phyloP scores from a whole-genome alignment of 2,888 invertebrate genomes.

The Habrosyne pyritoides region DNA sequence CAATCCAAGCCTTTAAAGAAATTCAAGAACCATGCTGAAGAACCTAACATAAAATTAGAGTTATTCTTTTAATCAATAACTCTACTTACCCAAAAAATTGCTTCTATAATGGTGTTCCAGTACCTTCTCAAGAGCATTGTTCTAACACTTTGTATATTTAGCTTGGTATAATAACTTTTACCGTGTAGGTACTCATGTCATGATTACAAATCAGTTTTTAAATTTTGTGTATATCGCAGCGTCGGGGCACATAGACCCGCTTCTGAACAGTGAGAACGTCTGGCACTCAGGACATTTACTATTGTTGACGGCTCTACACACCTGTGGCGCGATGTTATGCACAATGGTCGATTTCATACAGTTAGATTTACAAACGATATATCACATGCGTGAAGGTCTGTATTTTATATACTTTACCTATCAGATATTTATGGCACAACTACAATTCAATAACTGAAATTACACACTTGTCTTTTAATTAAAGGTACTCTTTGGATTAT shows the following conservation, averaged over 20 bases:
- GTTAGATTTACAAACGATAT: slow-evolving; percentile 32
- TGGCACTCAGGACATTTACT: slow-evolving; percentile 64
- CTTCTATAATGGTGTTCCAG: no score
- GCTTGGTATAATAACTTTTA: no score
- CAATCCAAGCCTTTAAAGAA: no score
- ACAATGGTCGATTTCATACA: slow-evolving; percentile 57
- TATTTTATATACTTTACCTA: slow-evolving; percentile 6
- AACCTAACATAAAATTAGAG: no score
- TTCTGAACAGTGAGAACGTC: slow-evolving; percentile 63
- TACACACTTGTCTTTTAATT: slow-evolving; percentile 19
- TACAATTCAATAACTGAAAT: slow-evolving; percentile 1
- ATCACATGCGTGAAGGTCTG: slow-evolving; percentile 60
- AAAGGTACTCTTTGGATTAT: slow-evolving; percentile 71
- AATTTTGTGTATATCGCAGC: slow-evolving; percentile 42
- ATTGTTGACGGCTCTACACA: slow-evolving; percentile 50
- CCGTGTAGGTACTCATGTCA: no score
- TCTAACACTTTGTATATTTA: no score
- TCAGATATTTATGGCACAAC: background rate
- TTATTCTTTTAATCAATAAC: no score
- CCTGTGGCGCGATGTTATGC: slow-evolving; percentile 57
- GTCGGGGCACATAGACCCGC: slow-evolving; percentile 68
- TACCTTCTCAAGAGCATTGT: no score
- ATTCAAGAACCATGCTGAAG: no score
- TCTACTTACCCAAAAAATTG: no score
- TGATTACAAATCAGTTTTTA: no score